These are phyloP conservation scores for Parauchenoglanis ngamensis DNA, from an alignment of 2,797 vertebrate genomes.

Conservation along the genomic window DNA sequence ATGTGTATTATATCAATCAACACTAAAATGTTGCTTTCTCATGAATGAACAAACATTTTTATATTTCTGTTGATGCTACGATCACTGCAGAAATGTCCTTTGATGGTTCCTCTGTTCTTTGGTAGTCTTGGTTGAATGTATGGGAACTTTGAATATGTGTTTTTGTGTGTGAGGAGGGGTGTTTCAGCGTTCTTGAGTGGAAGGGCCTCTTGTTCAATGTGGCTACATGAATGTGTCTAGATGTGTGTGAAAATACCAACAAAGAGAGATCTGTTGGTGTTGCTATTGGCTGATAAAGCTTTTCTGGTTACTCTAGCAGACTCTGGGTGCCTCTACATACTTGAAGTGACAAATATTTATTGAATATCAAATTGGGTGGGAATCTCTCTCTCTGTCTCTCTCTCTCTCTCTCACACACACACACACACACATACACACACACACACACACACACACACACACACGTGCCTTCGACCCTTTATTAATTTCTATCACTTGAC, in stretches of 20 bases:
- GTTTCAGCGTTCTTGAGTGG: constrained; percentile 15
- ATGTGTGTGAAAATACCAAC: constrained; percentile 44
- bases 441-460: neutral
- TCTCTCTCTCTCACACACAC: constrained; percentile 15
- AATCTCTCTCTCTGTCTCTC: constrained; percentile 37
- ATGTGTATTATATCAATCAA: neutral
- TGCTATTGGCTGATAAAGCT: constrained; percentile 28
- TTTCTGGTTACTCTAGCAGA: constrained; percentile 23
- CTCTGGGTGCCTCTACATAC: constrained; percentile 32
- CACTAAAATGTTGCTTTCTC: neutral
- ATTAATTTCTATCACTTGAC: neutral
- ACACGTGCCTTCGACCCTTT: neutral
- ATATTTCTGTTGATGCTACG: constrained; percentile 17
- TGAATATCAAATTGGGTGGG: constrained; percentile 35
- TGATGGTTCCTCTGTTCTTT: constrained; percentile 27
- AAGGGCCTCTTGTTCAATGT: constrained; percentile 29
- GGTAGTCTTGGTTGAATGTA: constrained; percentile 21
- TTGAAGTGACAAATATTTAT: constrained; percentile 38
- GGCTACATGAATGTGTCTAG: constrained; percentile 32
- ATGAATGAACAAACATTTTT: constrained; percentile 15
- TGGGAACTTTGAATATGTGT: constrained; percentile 24
- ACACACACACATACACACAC: neutral
- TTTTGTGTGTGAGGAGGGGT: constrained; percentile 9
- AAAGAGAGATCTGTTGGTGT: constrained; percentile 41
- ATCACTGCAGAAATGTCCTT: constrained; percentile 19